Percentiles rank a stretch among this genome's conserved stretches.
phyloP scores from a whole-genome alignment of 2,797 vertebrate species.

The Semaprochilodus insignis region DNA sequence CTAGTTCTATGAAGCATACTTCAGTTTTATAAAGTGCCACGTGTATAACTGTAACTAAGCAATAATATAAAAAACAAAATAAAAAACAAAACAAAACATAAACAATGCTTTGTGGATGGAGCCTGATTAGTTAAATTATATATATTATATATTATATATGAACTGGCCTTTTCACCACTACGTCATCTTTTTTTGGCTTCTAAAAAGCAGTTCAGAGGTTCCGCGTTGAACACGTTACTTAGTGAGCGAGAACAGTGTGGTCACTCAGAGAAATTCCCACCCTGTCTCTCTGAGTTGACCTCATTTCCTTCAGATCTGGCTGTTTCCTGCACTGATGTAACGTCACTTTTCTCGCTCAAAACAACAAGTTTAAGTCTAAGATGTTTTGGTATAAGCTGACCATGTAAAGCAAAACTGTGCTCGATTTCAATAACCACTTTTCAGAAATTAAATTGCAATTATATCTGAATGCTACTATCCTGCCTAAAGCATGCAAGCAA shows the following conservation, averaged over 20 bases:
- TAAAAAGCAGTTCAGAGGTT: background rate
- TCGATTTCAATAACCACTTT: background rate
- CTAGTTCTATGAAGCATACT: too few species aligned
- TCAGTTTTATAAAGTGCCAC: too few species aligned
- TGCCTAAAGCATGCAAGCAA: background rate
- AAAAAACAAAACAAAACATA: too few species aligned
- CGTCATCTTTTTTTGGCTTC: background rate
- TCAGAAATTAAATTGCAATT: background rate
- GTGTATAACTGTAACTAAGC: too few species aligned
- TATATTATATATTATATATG: background rate
- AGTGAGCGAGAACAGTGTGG: conserved; percentile 5
- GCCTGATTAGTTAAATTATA: background rate
- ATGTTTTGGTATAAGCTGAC: background rate
- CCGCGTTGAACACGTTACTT: background rate
- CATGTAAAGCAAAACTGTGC: background rate
- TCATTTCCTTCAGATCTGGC: conserved; percentile 48
- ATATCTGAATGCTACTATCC: background rate
- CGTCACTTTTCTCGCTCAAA: background rate
- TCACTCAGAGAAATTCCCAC: conserved; percentile 46
- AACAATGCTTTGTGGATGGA: background rate
- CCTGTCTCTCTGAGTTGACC: conserved; percentile 51
- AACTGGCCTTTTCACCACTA: background rate
- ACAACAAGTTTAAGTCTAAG: background rate
- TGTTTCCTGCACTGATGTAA: background rate
- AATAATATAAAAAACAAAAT: too few species aligned